A percentile compares a stretch with the other conserved stretches of the same genome.
Conservation (phyloP, 2,113 vertebrate species). For the Cyanoramphus novaezelandiae region DNA sequence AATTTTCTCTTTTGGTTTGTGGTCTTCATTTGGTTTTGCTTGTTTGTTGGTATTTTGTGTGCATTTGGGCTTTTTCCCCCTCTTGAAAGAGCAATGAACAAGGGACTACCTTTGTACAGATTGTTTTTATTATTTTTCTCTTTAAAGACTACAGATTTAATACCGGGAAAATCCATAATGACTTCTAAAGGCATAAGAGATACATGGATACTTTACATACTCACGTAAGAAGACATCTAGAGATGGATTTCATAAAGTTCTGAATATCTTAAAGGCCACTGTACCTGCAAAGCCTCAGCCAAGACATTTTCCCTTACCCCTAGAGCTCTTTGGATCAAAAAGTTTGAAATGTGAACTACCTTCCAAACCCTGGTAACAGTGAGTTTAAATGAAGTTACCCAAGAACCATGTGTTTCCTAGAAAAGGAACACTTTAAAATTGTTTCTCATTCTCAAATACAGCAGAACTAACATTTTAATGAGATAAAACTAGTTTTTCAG, state of each 20-base stretch:
- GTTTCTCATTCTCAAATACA: background rate
- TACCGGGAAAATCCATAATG: background rate
- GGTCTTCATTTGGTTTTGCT: background rate
- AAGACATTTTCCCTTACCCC: background rate
- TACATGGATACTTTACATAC: background rate
- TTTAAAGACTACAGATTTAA: background rate
- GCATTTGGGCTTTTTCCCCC: background rate
- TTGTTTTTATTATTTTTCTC: background rate
- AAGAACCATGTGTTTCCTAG: background rate
- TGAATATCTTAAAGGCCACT: background rate
- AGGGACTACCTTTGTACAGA: background rate
- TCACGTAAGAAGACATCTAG: rapidly evolving
- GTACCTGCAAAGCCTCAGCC: background rate
- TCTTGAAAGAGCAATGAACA: background rate
- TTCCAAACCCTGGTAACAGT: background rate
- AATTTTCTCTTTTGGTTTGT: background rate
- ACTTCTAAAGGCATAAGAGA: background rate
- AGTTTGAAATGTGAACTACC: background rate
- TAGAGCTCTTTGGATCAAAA: background rate
- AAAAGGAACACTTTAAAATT: background rate
- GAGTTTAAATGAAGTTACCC: background rate
- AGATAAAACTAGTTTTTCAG: background rate
- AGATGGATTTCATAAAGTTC: background rate
- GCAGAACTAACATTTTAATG: background rate
- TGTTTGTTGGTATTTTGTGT: background rate